phyloP scores from a whole-genome alignment of 2,888 invertebrate genomes.

The Tetheella fluctuosa region DNA sequence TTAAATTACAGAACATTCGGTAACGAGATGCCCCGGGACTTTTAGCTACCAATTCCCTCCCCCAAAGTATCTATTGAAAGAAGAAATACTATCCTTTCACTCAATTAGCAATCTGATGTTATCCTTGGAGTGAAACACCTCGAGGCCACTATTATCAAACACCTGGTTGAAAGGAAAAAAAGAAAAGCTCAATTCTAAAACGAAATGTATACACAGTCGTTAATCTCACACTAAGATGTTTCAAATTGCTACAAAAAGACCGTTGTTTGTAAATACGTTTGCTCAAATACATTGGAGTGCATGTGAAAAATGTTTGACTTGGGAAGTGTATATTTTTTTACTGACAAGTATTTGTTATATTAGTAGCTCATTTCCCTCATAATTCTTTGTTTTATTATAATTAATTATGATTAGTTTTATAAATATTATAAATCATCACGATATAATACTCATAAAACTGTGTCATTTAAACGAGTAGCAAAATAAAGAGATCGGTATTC shows the following conservation, averaged over 20 bases:
- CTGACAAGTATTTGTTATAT: no score
- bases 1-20: neutral
- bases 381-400: no score
- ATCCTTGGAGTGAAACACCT: constrained; percentile 43
- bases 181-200: constrained; percentile 34
- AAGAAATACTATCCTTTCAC: constrained; percentile 55
- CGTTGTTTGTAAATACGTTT: constrained; percentile 51
- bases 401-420: no score
- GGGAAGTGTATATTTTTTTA: neutral
- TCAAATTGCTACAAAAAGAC: constrained; percentile 43
- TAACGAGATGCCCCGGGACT: constrained; percentile 25
- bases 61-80: constrained; percentile 28
- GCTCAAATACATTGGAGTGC: neutral
- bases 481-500: no score
- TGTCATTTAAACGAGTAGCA: no score
- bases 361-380: no score
- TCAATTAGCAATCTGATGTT: constrained; percentile 55
- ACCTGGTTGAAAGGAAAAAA: constrained; percentile 48
- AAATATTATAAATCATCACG: no score
- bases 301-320: neutral
- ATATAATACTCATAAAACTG: no score
- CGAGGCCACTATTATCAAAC: constrained; percentile 53
- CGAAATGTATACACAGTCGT: constrained; percentile 35
- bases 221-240: constrained; percentile 46
- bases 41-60: constrained; percentile 22